A percentile compares a stretch with the other conserved stretches of the same genome.
phyloP scores from a whole-genome alignment of 2,113 vertebrate genomes.

The Athene cunicularia region DNA sequence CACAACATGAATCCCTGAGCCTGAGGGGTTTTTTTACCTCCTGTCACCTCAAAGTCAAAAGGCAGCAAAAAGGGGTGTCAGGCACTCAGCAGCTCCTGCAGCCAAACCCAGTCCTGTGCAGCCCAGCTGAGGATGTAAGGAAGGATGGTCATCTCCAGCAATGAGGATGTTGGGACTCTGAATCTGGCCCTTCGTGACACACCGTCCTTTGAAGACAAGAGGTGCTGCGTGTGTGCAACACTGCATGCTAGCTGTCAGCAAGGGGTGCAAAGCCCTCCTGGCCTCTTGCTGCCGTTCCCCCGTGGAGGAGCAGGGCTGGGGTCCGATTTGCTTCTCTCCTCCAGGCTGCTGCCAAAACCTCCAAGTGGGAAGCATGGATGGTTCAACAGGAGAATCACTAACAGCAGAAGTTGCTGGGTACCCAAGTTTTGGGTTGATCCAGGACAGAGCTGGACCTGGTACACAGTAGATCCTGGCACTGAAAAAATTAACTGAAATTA shows the following conservation, averaged over 20 bases:
- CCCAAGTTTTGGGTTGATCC: background rate
- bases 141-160: background rate
- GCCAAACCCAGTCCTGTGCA: background rate
- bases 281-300: background rate
- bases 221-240: background rate
- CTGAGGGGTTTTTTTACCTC: accelerated
- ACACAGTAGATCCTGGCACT: background rate
- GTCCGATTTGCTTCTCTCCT: background rate
- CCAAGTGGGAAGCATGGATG: background rate
- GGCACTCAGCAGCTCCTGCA: background rate
- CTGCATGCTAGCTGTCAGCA: background rate
- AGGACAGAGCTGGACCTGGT: background rate
- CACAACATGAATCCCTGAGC: background rate
- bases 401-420: background rate
- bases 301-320: background rate
- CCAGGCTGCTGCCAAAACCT: background rate
- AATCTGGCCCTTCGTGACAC: accelerated
- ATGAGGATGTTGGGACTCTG: background rate
- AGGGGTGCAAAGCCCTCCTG: background rate
- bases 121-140: background rate
- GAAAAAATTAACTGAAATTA: background rate
- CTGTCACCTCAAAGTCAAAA: background rate
- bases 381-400: background rate
- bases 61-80: background rate
- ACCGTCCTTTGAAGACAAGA: background rate